These are phyloP conservation scores for Gonioctena quinquepunctata DNA, from an alignment of 1,140 invertebrate species.

Conservation along the genomic window DNA sequence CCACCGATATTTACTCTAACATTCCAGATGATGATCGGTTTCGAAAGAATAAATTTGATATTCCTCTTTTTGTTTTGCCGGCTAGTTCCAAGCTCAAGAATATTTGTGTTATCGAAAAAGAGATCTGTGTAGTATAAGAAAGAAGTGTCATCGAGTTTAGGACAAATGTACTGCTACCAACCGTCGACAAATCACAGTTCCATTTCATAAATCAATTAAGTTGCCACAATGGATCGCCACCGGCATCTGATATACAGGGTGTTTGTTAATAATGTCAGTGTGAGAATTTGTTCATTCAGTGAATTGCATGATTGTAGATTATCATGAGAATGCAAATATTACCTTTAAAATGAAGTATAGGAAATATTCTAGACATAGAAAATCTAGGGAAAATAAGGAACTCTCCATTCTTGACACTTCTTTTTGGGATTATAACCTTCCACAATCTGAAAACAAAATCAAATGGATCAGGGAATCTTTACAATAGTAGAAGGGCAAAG, in stretches of 20 bases:
- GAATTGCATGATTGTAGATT: no score
- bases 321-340: no score
- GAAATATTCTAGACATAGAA: no score
- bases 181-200: slow-evolving; percentile 51
- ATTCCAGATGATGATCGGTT: slow-evolving; percentile 15
- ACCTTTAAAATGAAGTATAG: no score
- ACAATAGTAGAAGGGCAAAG: no score
- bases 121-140: slow-evolving; percentile 21
- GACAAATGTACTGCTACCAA: slow-evolving; percentile 42
- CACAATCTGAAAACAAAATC: no score
- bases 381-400: no score
- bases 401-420: no score
- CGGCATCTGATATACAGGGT: slow-evolving; percentile 17
- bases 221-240: slow-evolving; percentile 14
- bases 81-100: slow-evolving; percentile 13
- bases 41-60: slow-evolving; percentile 17
- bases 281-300: no score
- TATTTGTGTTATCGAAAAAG: slow-evolving; percentile 23
- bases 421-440: no score
- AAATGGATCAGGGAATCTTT: no score
- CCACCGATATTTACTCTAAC: slow-evolving; percentile 14
- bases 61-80: slow-evolving; percentile 20
- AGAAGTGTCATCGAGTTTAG: slow-evolving; percentile 28
- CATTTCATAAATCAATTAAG: slow-evolving; percentile 50
- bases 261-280: background rate